These are phyloP conservation scores for Delphinus delphis DNA, from an alignment of 2,113 vertebrate species.

Conservation along the genomic window DNA sequence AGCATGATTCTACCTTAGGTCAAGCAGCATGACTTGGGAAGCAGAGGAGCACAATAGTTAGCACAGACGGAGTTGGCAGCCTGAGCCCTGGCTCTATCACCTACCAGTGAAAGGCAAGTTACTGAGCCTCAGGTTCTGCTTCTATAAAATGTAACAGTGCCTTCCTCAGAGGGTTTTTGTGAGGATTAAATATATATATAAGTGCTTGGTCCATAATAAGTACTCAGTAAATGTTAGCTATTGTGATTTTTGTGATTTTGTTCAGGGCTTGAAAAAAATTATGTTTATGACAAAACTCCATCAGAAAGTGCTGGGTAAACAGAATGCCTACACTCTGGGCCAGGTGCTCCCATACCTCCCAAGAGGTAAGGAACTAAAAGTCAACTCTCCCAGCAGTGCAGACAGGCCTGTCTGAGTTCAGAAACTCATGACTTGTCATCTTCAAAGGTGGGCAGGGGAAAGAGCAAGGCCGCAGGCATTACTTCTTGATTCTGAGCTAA, in stretches of 20 bases:
- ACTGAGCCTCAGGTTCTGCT: neutral
- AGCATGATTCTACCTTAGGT: neutral
- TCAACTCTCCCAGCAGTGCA: neutral
- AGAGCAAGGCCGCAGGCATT: neutral
- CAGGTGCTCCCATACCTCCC: neutral
- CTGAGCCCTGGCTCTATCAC: neutral
- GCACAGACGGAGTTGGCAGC: neutral
- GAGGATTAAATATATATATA: neutral
- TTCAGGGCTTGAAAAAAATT: conserved; percentile 25
- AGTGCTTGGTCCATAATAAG: neutral
- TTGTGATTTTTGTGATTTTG: conserved; percentile 20
- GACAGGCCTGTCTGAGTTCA: neutral
- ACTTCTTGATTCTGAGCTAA: conserved; percentile 2
- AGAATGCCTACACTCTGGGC: neutral
- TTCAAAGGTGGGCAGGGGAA: neutral
- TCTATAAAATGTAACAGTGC: neutral
- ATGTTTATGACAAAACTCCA: neutral
- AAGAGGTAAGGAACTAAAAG: neutral
- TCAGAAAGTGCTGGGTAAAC: neutral
- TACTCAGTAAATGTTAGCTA: neutral
- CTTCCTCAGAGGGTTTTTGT: neutral
- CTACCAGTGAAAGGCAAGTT: neutral
- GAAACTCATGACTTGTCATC: neutral
- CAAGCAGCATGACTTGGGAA: neutral
- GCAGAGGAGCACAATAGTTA: neutral